Conservation (phyloP, 35 echinoderm and acorn worm species). For the Eucidaris tribuloides region DNA sequence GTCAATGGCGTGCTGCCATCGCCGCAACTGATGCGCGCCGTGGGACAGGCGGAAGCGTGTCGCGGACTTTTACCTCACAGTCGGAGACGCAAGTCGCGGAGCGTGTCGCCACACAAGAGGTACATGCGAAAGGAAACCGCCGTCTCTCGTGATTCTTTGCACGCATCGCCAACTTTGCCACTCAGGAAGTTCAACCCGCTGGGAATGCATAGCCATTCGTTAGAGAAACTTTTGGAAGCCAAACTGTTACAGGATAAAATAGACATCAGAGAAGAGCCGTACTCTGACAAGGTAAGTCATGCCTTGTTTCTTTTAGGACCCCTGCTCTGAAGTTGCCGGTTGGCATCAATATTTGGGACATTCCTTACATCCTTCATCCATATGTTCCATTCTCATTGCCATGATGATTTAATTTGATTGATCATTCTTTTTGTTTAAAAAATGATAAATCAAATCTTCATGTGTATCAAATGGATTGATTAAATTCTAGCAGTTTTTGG, state of each 20-base stretch:
- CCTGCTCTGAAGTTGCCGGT: too few relatives aligned
- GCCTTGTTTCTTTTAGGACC: too few relatives aligned
- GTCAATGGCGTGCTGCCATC: not conserved
- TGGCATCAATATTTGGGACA: too few relatives aligned
- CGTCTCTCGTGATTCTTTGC: slow-evolving; percentile 42
- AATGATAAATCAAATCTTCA: too few relatives aligned
- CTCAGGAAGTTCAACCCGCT: slow-evolving; percentile 37
- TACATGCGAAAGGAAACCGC: slow-evolving; percentile 38
- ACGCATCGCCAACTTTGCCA: slow-evolving; percentile 64
- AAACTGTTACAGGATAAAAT: slow-evolving; percentile 74
- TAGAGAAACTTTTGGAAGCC: slow-evolving; percentile 70
- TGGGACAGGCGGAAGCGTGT: slow-evolving; percentile 26
- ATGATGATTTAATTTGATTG: too few relatives aligned
- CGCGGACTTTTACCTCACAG: slow-evolving; percentile 33
- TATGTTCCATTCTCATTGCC: too few relatives aligned
- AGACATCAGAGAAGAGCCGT: slow-evolving; percentile 79
- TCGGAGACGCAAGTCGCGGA: slow-evolving; percentile 69
- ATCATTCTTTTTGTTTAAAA: too few relatives aligned
- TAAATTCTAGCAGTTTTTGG: too few relatives aligned
- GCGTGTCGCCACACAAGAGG: slow-evolving; percentile 81
- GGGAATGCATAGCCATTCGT: slow-evolving; percentile 18
- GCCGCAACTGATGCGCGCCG: slow-evolving; percentile 15
- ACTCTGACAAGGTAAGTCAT: slow-evolving; percentile 89
- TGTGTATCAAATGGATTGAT: too few relatives aligned
- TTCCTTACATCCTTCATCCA: too few relatives aligned